Evolutionary conservation across 1,140 invertebrate species (phyloP).

Genomic region (Diorhabda elongata): DNA sequence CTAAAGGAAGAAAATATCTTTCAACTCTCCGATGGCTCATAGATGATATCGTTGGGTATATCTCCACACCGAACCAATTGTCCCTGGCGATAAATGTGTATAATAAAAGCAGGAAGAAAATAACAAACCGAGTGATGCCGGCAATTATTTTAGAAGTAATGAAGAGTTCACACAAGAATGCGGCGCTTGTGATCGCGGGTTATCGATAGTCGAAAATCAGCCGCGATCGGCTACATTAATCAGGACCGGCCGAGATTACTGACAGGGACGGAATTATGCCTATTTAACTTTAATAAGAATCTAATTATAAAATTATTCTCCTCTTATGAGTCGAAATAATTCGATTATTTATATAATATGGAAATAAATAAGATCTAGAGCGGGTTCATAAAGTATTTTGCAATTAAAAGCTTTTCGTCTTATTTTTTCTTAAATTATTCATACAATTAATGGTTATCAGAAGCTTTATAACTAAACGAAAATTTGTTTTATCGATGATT

Average conservation of each 20-base stretch:
- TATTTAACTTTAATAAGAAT: neutral
- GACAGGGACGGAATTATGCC: neutral
- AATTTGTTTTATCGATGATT: no score
- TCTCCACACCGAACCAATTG: conserved; percentile 11
- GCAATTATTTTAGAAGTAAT: conserved; percentile 16
- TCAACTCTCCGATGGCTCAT: neutral
- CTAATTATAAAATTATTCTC: no score
- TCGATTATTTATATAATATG: no score
- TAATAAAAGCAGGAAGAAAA: conserved; percentile 12
- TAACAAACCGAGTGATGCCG: conserved; percentile 7
- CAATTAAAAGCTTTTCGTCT: no score
- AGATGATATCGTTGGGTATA: conserved; percentile 8
- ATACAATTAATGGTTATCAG: no score
- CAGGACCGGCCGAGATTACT: conserved; percentile 2
- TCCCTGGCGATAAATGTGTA: conserved; percentile 13
- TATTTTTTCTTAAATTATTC: no score
- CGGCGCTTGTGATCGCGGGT: conserved; percentile 10
- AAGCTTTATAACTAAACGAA: no score
- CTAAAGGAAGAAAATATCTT: neutral
- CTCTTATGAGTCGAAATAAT: no score
- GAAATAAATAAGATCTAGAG: no score
- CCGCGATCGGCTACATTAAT: conserved; percentile 2
- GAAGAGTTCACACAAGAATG: conserved; percentile 12
- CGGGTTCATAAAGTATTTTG: no score
- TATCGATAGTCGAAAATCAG: conserved; percentile 11